These are phyloP conservation scores for Seriola quinqueradiata DNA, from an alignment of 2,113 vertebrate species.

Conservation along the genomic window DNA sequence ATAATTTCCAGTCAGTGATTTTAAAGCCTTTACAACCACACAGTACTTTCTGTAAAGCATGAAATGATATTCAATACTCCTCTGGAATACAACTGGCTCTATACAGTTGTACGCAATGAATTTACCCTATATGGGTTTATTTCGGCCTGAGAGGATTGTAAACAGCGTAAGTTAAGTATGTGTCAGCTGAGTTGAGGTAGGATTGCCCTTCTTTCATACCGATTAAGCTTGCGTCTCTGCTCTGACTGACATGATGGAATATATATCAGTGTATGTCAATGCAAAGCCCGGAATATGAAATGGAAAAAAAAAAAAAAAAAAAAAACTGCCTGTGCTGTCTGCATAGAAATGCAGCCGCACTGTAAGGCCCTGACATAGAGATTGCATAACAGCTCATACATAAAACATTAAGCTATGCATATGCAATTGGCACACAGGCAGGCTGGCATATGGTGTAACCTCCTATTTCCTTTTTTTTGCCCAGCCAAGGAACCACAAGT, in stretches of 20 bases:
- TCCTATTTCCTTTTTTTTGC: slow-evolving; percentile 60
- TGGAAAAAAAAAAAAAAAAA: slow-evolving; percentile 20
- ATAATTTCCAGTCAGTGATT: background rate
- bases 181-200: slow-evolving; percentile 30
- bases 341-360: slow-evolving; percentile 64
- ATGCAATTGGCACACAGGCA: slow-evolving; percentile 69
- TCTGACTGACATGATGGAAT: slow-evolving; percentile 66
- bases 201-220: slow-evolving; percentile 37
- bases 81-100: background rate
- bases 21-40: background rate
- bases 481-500: slow-evolving; percentile 56
- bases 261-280: slow-evolving; percentile 46
- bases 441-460: slow-evolving; percentile 66
- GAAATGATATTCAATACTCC: background rate
- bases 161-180: slow-evolving; percentile 40
- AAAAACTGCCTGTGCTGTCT: slow-evolving; percentile 46
- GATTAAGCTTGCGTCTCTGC: slow-evolving; percentile 34
- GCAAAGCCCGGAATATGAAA: slow-evolving; percentile 55
- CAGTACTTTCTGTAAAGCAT: background rate
- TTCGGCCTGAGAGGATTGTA: slow-evolving; percentile 8
- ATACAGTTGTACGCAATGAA: background rate
- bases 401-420: slow-evolving; percentile 75
- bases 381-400: slow-evolving; percentile 80
- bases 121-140: slow-evolving; percentile 2
- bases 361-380: slow-evolving; percentile 64